phyloP scores from a whole-genome alignment of 2,888 invertebrate genomes.

The Calliopum simillimum region DNA sequence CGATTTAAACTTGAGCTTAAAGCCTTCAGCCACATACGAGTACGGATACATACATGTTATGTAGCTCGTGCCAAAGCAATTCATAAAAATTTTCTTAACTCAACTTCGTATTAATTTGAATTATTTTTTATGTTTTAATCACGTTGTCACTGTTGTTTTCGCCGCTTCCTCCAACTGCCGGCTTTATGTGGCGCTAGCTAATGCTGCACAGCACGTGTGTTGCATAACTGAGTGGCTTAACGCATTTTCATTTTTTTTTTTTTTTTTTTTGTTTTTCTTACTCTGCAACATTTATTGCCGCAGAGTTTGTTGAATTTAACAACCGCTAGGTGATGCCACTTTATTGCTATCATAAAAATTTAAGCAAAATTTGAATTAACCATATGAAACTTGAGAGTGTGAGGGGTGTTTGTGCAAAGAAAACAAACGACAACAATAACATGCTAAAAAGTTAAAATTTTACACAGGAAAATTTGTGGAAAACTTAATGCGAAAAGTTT shows the following conservation, averaged over 20 bases:
- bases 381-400: too few species aligned
- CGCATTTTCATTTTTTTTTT: too few species aligned
- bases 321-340: neutral
- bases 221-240: neutral
- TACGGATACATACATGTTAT: neutral
- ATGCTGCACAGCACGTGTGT: neutral
- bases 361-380: neutral
- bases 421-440: too few species aligned
- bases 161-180: neutral
- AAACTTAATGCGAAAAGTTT: too few species aligned
- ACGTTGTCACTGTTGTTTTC: conserved; percentile 4
- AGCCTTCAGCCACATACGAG: neutral
- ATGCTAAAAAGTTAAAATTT: too few species aligned
- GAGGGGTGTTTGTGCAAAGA: too few species aligned
- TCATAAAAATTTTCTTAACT: conserved; percentile 7
- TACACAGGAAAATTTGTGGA: too few species aligned
- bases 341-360: conserved; percentile 22
- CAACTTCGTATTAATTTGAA: conserved; percentile 17
- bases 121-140: conserved; percentile 28
- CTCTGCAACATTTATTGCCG: neutral
- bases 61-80: conserved; percentile 10
- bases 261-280: neutral
- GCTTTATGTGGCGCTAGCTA: neutral
- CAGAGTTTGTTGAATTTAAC: conserved; percentile 20
- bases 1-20: neutral